Percentiles rank a stretch among this genome's conserved stretches.
phyloP scores from a whole-genome alignment of 2,888 invertebrate genomes.

The Lycocerus yunnanus region DNA sequence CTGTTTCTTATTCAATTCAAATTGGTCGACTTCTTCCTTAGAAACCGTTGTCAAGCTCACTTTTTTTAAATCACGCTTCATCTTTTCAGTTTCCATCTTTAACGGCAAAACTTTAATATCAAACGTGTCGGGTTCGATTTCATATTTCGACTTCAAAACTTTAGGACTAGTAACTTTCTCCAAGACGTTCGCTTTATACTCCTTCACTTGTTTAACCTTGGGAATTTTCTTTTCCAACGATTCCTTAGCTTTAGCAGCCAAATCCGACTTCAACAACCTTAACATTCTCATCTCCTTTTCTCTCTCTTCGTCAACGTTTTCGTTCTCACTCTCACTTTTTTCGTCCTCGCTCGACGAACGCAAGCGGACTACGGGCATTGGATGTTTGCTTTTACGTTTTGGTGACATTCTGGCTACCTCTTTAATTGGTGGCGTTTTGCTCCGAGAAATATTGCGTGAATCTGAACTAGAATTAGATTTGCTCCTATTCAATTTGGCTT shows the following conservation, averaged over 20 bases:
- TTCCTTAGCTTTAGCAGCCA: conserved; percentile 75
- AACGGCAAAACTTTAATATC: conserved; percentile 49
- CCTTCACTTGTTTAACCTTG: conserved; percentile 21
- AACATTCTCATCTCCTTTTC: conserved; percentile 71
- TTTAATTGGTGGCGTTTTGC: conserved; percentile 17
- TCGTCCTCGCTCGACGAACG: conserved; percentile 63
- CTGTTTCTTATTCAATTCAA: conserved; percentile 27
- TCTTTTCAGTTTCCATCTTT: conserved; percentile 35
- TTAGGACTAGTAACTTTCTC: conserved; percentile 12
- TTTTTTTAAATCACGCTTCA: conserved; percentile 40
- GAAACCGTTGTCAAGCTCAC: conserved; percentile 32
- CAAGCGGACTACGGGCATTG: conserved; percentile 61
- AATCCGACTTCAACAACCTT: conserved; percentile 66
- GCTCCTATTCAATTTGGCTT: not conserved
- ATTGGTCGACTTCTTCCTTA: conserved; percentile 28
- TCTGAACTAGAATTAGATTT: not conserved
- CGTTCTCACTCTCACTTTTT: conserved; percentile 55
- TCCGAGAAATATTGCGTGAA: not conserved
- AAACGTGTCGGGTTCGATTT: conserved; percentile 49
- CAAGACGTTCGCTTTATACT: not conserved
- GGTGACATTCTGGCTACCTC: conserved; percentile 18
- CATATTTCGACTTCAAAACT: conserved; percentile 4
- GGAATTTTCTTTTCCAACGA: conserved; percentile 64
- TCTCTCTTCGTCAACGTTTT: conserved; percentile 63
- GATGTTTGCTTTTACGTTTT: conserved; percentile 37